These are phyloP conservation scores for Crenuchus spilurus DNA, from an alignment of 2,797 vertebrate species.

Conservation along the genomic window DNA sequence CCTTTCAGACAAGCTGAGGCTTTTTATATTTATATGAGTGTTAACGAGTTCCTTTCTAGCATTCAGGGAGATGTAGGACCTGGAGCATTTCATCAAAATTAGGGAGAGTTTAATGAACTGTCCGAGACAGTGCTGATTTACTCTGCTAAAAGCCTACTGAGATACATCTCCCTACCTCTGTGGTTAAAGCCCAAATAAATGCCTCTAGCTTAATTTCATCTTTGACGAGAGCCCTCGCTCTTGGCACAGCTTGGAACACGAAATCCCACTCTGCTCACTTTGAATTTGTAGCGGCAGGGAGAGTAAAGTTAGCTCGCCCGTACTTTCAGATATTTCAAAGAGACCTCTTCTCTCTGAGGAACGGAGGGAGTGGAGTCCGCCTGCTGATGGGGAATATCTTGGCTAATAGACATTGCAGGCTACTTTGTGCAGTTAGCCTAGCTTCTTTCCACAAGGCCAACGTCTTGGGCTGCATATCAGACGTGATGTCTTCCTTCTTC, in stretches of 20 bases:
- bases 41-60: conserved; percentile 28
- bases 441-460: not conserved
- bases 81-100: conserved; percentile 23
- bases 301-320: not conserved
- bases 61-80: not conserved
- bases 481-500: not conserved
- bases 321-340: conserved; percentile 3
- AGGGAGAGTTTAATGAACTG: conserved; percentile 35
- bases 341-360: not conserved
- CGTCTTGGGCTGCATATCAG: not conserved
- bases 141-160: conserved; percentile 11
- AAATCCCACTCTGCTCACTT: conserved; percentile 8
- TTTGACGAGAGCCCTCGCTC: not conserved
- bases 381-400: not conserved
- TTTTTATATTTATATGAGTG: conserved; percentile 14
- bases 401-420: not conserved
- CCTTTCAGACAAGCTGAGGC: conserved; percentile 3
- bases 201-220: conserved; percentile 1
- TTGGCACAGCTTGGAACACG: not conserved
- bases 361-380: not conserved
- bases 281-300: not conserved
- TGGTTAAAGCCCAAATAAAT: not conserved
- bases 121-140: conserved; percentile 24
- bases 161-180: not conserved
- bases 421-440: not conserved